Evolutionary conservation across 2,888 invertebrate genomes (phyloP).

Genomic region (Cosmia pyralina): DNA sequence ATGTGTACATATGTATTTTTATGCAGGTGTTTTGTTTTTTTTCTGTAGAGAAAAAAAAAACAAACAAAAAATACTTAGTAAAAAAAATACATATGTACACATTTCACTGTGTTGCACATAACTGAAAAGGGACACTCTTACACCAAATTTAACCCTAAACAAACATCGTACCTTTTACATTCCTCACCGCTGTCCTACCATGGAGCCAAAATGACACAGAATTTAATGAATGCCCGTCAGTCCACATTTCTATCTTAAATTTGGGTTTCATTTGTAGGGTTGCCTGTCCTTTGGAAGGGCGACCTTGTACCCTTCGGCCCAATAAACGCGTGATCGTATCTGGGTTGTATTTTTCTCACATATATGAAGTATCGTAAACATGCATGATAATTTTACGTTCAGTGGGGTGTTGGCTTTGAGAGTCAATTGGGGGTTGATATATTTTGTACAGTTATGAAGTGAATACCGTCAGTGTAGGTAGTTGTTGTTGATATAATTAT

Average conservation of each 20-base stretch:
- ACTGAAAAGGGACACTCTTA: constrained; percentile 11
- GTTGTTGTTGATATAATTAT: neutral
- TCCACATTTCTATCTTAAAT: constrained; percentile 52
- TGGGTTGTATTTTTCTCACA: constrained; percentile 46
- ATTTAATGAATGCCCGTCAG: constrained; percentile 62
- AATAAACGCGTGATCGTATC: constrained; percentile 58
- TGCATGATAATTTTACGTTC: constrained; percentile 49
- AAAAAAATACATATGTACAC: neutral
- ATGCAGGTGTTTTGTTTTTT: too few relatives aligned
- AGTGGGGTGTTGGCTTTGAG: constrained; percentile 5
- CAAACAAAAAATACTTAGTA: too few relatives aligned
- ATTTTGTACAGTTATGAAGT: constrained; percentile 2
- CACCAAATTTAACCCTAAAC: constrained; percentile 33
- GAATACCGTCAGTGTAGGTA: neutral
- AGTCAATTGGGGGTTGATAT: constrained; percentile 4
- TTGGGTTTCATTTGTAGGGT: constrained; percentile 56
- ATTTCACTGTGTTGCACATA: neutral
- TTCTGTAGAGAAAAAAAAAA: too few relatives aligned
- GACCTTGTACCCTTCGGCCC: constrained; percentile 47
- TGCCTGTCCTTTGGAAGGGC: constrained; percentile 33
- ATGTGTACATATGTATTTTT: neutral
- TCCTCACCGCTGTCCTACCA: constrained; percentile 34
- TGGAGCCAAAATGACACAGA: constrained; percentile 52
- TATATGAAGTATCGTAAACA: constrained; percentile 49
- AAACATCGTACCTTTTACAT: constrained; percentile 42